Conservation (phyloP, 2,888 invertebrate species). For the Lasioglossum calceatum region DNA sequence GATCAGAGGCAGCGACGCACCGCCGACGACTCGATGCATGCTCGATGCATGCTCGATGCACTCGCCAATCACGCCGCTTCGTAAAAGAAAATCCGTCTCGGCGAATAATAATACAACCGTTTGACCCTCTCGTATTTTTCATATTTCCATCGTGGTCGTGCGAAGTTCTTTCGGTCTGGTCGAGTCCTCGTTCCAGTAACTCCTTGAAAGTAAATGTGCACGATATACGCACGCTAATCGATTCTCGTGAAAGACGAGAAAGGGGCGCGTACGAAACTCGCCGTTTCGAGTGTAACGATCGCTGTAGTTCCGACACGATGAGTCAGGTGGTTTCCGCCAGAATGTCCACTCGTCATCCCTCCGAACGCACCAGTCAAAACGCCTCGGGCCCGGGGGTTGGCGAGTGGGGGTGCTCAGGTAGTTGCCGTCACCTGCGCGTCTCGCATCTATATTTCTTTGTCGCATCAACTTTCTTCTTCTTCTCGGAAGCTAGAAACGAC, state of each 20-base stretch:
- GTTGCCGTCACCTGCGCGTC: background rate
- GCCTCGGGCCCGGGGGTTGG: background rate
- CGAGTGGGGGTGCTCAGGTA: background rate
- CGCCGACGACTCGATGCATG: background rate
- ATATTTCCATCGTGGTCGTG: background rate
- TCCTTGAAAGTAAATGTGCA: background rate
- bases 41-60: conserved; percentile 18
- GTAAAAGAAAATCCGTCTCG: conserved; percentile 62
- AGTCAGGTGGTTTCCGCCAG: background rate
- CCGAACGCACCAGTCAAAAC: background rate
- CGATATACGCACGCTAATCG: background rate
- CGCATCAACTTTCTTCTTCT: background rate
- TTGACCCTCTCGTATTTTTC: background rate
- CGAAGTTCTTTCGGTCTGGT: background rate
- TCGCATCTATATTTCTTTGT: background rate
- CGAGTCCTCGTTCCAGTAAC: background rate
- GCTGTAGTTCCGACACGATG: background rate
- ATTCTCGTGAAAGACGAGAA: background rate
- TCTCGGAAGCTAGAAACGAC: background rate
- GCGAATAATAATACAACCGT: conserved; percentile 64
- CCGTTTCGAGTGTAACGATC: background rate
- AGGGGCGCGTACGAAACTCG: conserved; percentile 1
- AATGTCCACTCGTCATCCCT: conserved; percentile 3
- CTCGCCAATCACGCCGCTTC: conserved; percentile 33
- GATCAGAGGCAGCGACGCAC: conserved; percentile 18